Evolutionary conservation across 2,888 invertebrate genomes (phyloP).

Genomic region (Tinea pellionella): DNA sequence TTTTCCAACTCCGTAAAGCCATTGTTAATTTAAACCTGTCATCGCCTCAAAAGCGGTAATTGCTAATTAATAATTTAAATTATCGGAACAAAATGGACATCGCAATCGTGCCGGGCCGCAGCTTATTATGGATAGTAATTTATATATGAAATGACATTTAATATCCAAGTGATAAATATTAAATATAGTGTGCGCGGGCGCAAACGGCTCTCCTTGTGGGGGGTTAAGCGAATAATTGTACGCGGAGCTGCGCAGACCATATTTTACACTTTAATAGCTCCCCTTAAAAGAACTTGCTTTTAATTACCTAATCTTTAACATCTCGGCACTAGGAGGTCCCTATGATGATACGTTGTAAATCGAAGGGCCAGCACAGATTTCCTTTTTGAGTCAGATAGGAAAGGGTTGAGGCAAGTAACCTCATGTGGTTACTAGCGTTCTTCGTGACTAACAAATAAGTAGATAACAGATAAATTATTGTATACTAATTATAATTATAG

Average conservation of each 20-base stretch:
- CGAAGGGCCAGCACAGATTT: not conserved
- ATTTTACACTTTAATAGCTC: constrained; percentile 49
- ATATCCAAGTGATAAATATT: constrained; percentile 46
- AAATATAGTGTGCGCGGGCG: constrained; percentile 31
- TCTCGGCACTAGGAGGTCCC: constrained; percentile 43
- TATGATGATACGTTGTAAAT: constrained; percentile 27
- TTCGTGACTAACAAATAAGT: constrained; percentile 1
- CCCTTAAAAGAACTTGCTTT: constrained; percentile 55
- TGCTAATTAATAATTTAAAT: constrained; percentile 36
- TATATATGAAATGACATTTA: constrained; percentile 51
- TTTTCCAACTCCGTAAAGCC: not conserved
- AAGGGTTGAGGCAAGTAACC: constrained; percentile 3
- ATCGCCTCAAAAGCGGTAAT: constrained; percentile 20
- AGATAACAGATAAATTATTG: not conserved
- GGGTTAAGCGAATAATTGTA: constrained; percentile 43
- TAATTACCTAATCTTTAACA: constrained; percentile 55
- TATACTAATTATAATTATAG: too few species aligned
- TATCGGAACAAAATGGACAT: constrained; percentile 32
- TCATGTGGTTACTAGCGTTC: not conserved
- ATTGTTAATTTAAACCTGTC: constrained; percentile 12
- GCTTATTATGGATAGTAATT: constrained; percentile 40
- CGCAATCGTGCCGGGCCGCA: constrained; percentile 26
- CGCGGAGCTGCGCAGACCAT: constrained; percentile 29
- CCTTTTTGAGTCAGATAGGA: not conserved
- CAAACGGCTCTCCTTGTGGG: constrained; percentile 38